Evolutionary conservation across 2,888 invertebrate genomes (phyloP).

Genomic region (Megaustenia siamemsis): DNA sequence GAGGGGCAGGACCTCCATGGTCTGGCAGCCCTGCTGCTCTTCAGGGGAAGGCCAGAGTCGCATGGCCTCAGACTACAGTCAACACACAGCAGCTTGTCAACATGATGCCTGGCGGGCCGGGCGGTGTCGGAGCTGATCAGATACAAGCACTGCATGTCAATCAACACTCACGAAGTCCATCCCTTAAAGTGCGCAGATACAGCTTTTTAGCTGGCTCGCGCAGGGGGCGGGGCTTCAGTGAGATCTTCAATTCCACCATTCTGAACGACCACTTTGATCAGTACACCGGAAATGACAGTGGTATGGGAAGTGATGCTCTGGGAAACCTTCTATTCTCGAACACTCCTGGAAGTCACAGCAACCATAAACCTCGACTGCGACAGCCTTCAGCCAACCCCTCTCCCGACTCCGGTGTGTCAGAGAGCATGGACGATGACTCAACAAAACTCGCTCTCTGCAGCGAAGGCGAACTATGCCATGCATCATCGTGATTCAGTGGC

Average conservation of each 20-base stretch:
- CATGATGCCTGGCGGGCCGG: slow-evolving; percentile 33
- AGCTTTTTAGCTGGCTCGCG: slow-evolving; percentile 76
- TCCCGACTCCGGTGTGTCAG: slow-evolving; percentile 77
- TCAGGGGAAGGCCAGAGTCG: slow-evolving; percentile 57
- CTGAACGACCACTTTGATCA: slow-evolving; percentile 80
- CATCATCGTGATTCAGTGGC: slow-evolving; percentile 66
- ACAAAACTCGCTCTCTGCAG: slow-evolving; percentile 68
- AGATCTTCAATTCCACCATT: slow-evolving; percentile 77
- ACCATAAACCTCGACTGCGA: slow-evolving; percentile 48
- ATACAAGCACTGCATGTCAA: slow-evolving; percentile 53
- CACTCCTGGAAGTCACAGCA: slow-evolving; percentile 30
- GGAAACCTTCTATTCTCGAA: slow-evolving; percentile 16
- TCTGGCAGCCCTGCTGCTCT: slow-evolving; percentile 51
- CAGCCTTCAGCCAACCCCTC: slow-evolving; percentile 67
- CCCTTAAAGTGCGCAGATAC: slow-evolving; percentile 75
- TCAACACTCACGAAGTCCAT: slow-evolving; percentile 71
- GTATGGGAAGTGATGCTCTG: slow-evolving; percentile 71
- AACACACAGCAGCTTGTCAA: slow-evolving; percentile 49
- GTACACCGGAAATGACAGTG: slow-evolving; percentile 76
- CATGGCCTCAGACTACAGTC: slow-evolving; percentile 57
- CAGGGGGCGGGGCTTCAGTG: slow-evolving; percentile 74
- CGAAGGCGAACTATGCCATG: slow-evolving; percentile 77
- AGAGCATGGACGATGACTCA: slow-evolving; percentile 70
- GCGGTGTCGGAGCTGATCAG: slow-evolving; percentile 39
- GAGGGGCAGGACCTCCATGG: slow-evolving; percentile 57